These are phyloP conservation scores for Margaritifera margaritifera DNA, from an alignment of 2,888 invertebrate genomes.

Conservation along the genomic window DNA sequence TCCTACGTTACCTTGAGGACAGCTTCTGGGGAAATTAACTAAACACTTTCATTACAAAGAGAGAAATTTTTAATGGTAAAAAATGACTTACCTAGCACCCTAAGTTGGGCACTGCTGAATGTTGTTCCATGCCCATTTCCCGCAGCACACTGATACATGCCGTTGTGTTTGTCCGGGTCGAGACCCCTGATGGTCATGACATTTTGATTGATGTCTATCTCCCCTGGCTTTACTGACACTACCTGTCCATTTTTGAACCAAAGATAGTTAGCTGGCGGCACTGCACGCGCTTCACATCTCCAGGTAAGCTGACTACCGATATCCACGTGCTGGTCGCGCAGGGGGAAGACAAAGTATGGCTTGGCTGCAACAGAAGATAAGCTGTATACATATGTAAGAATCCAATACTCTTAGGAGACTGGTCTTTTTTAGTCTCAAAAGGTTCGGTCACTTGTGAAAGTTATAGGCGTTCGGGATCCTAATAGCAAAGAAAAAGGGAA, in stretches of 20 bases:
- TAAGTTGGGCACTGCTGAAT: slow-evolving; percentile 90
- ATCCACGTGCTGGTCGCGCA: slow-evolving; percentile 66
- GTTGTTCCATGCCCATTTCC: slow-evolving; percentile 82
- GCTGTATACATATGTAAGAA: too few relatives aligned
- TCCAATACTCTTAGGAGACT: too few relatives aligned
- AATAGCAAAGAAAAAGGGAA: too few relatives aligned
- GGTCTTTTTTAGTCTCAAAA: too few relatives aligned
- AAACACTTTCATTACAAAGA: background rate
- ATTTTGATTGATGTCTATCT: slow-evolving; percentile 43
- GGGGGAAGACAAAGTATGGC: slow-evolving; percentile 67
- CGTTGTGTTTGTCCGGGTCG: slow-evolving; percentile 80
- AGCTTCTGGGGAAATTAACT: background rate
- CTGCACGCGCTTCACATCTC: slow-evolving; percentile 64
- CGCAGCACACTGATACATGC: slow-evolving; percentile 96
- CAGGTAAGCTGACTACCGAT: slow-evolving; percentile 60
- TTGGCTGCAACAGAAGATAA: slow-evolving; percentile 49
- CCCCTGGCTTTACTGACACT: slow-evolving; percentile 26
- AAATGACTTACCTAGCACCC: slow-evolving; percentile 83
- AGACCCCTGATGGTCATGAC: slow-evolving; percentile 51
- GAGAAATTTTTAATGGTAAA: slow-evolving; percentile 9
- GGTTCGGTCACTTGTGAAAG: too few relatives aligned
- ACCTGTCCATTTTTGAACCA: slow-evolving; percentile 57
- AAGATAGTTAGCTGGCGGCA: slow-evolving; percentile 40
- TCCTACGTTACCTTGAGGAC: too few relatives aligned
- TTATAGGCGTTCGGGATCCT: too few relatives aligned